Evolutionary conservation across 2,113 vertebrate species (phyloP), one percentile per base, ranked within the genome.

Genomic region (Chaetodon trifascialis): DNA sequence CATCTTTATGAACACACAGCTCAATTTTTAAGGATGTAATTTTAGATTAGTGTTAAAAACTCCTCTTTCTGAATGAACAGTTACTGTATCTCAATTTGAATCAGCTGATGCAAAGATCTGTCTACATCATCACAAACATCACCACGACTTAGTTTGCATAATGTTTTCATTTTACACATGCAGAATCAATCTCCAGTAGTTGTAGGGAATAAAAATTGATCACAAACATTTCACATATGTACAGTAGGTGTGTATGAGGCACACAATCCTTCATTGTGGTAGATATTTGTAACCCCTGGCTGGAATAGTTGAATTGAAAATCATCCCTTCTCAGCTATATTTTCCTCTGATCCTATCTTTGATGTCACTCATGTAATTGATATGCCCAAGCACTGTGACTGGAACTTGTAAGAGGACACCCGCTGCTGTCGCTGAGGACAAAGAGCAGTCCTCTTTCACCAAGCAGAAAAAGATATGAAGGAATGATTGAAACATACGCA

Each of bases 301-400:
- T 55, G 1, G 25, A 56, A 82, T 7, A 55, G 36, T 0, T 46
- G 73, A 52, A 72, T 73, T 66, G 34, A 23, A 23, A 59, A 69
- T 52, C 4, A 17, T 25, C 19, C 44, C 21, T 67, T 44, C 44
- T 74, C 34, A 46, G 51, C 46, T 16, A 6, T 79, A 25, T 63
- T 44, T 63, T 60, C 23, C 15, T 66, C 51, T 66, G n/a, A 76
- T 76, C 62, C 14, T 30, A 49, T 42, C n/a, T 60, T 59, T 79
- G 74, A 85, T 79, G 34, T 30, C 12, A 68, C 23, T 56, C 55
- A 72, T 42, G 62, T 69, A 54, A 72, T 52, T 82, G 11, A 71
- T 68, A 34, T 11, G 76, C 19, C 54, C 47, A 38, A 74, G 46
- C 38, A 62, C 34, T 55, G 84, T 51, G 70, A 75, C 66, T 72